A percentile compares a stretch with the other conserved stretches of the same genome.
These are phyloP conservation scores for Rhineura floridana DNA, from an alignment of 2,113 vertebrate genomes.

Conservation along the genomic window DNA sequence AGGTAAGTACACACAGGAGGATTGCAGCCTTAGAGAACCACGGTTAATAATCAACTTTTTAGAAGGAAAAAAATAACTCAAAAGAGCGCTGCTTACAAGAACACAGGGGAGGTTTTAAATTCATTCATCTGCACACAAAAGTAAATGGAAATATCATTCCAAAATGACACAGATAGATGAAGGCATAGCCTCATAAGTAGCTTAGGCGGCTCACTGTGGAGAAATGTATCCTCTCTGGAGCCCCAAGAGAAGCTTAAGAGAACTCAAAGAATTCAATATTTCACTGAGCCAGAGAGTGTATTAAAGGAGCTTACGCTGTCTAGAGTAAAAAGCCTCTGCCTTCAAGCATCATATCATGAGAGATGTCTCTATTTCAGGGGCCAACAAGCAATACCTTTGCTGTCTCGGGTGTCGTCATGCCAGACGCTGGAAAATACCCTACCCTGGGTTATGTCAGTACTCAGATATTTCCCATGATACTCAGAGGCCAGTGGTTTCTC, in stretches of 20 bases:
- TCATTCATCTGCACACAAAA: slow-evolving; percentile 21
- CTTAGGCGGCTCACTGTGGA: slow-evolving; percentile 24
- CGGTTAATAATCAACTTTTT: neutral
- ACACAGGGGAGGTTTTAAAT: slow-evolving; percentile 5
- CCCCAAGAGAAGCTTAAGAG: slow-evolving; percentile 20
- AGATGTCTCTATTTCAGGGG: neutral
- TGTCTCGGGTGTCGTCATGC: neutral
- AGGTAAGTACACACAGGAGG: neutral
- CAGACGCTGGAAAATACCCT: neutral
- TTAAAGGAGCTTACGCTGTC: slow-evolving; percentile 29
- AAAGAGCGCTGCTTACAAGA: neutral
- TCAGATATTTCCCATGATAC: neutral
- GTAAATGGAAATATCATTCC: slow-evolving; percentile 20
- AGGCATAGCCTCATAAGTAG: slow-evolving; percentile 20
- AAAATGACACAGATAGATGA: slow-evolving; percentile 17
- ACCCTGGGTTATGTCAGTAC: neutral
- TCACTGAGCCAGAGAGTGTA: slow-evolving; percentile 1
- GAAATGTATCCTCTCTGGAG: slow-evolving; percentile 17
- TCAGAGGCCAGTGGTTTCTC: neutral
- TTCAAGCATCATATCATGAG: slow-evolving; percentile 9
- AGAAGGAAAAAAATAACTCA: neutral
- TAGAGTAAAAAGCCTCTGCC: slow-evolving; percentile 10
- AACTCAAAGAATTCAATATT: slow-evolving; percentile 17
- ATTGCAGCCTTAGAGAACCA: neutral
- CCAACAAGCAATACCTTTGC: neutral